A percentile compares a stretch with the other conserved stretches of the same genome.
phyloP scores from a whole-genome alignment of 2,797 vertebrate genomes.

The Lithobates pipiens region DNA sequence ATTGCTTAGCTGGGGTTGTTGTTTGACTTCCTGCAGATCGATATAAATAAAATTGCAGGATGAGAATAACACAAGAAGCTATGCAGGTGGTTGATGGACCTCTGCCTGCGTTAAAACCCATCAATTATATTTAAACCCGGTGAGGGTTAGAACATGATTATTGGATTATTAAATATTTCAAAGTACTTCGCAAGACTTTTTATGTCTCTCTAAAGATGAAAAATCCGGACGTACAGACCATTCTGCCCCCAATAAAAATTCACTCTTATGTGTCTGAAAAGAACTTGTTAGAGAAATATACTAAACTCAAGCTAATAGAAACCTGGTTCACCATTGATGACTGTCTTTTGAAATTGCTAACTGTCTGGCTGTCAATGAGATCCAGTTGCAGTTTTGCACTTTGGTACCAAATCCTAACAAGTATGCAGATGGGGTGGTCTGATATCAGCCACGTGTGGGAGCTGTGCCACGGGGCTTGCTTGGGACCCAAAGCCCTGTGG shows the following conservation, averaged over 20 bases:
- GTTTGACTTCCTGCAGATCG: constrained; percentile 41
- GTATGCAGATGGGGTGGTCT: no score
- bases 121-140: constrained; percentile 30
- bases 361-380: no score
- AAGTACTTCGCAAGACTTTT: not conserved
- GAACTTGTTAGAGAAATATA: no score
- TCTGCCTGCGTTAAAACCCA: constrained; percentile 23
- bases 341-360: no score
- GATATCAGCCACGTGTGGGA: no score
- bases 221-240: not conserved
- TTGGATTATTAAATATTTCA: constrained; percentile 35
- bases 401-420: no score
- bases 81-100: constrained; percentile 15
- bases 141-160: constrained; percentile 24
- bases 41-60: constrained; percentile 47
- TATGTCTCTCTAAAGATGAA: not conserved
- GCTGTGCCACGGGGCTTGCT: no score
- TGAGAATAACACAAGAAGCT: constrained; percentile 14
- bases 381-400: no score
- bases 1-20: constrained; percentile 17
- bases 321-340: no score
- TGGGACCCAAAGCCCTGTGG: no score
- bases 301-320: no score
- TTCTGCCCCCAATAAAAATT: not conserved
- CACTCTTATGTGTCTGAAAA: no score